These are phyloP conservation scores for Dasysyrphus tricinctus DNA, from an alignment of 2,888 invertebrate species.

Conservation along the genomic window DNA sequence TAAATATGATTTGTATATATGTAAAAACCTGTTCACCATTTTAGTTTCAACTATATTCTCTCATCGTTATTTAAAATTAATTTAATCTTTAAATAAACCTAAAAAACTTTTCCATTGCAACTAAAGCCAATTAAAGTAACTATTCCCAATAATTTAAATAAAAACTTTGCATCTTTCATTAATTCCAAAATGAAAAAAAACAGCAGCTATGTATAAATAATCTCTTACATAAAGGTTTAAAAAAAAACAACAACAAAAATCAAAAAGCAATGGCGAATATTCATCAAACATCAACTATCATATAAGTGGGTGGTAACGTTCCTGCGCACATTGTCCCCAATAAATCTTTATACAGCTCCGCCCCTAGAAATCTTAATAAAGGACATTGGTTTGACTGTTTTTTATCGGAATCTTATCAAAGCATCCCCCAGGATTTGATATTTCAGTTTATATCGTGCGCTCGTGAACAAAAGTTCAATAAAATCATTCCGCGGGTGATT, in stretches of 20 bases:
- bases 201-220: neutral
- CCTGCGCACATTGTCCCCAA: slow-evolving; percentile 76
- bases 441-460: slow-evolving; percentile 61
- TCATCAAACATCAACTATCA: slow-evolving; percentile 13
- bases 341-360: slow-evolving; percentile 40
- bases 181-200: neutral
- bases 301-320: slow-evolving; percentile 76
- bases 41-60: no score
- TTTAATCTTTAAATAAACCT: slow-evolving; percentile 30
- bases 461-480: slow-evolving; percentile 51
- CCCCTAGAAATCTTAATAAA: slow-evolving; percentile 46
- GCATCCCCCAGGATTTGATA: slow-evolving; percentile 66
- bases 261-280: slow-evolving; percentile 64
- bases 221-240: slow-evolving; percentile 31
- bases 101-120: slow-evolving; percentile 18
- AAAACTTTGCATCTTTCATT: slow-evolving; percentile 57
- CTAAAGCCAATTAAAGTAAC: slow-evolving; percentile 56
- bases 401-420: slow-evolving; percentile 57
- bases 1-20: neutral
- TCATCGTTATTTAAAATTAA: neutral
- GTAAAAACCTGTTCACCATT: neutral
- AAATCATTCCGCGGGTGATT: slow-evolving; percentile 35
- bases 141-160: slow-evolving; percentile 61
- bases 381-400: slow-evolving; percentile 45
- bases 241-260: slow-evolving; percentile 31